Evolutionary conservation across 2,113 vertebrate species (phyloP).

Genomic region (Rousettus leschenaultii): DNA sequence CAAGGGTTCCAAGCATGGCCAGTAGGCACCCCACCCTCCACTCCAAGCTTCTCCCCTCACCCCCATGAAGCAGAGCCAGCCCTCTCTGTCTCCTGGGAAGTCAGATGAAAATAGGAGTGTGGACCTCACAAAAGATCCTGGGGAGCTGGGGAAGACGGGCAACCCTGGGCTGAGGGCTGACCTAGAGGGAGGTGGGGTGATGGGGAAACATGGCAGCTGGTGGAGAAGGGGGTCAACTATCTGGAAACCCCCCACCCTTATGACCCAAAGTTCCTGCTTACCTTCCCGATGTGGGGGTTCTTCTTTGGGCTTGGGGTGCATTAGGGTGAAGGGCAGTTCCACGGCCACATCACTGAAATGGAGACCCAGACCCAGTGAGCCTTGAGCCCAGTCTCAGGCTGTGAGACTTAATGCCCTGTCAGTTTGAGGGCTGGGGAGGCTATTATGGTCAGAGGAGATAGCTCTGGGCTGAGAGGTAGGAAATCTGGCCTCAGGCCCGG

Average conservation of each 20-base stretch:
- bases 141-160: not conserved
- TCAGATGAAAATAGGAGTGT: not conserved
- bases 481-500: not conserved
- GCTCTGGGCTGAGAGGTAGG: not conserved
- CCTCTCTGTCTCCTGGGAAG: not conserved
- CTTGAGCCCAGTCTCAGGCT: not conserved
- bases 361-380: slow-evolving; percentile 38
- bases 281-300: slow-evolving; percentile 88
- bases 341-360: slow-evolving; percentile 91
- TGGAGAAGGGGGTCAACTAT: not conserved
- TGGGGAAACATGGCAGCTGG: not conserved
- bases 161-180: not conserved
- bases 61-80: not conserved
- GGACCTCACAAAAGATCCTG: not conserved
- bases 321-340: slow-evolving; percentile 95
- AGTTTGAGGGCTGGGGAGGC: not conserved
- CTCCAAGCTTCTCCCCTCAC: not conserved
- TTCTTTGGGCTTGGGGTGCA: slow-evolving; percentile 95
- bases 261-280: slow-evolving; percentile 66
- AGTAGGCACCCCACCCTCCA: not conserved
- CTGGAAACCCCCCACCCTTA: not conserved
- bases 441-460: not conserved
- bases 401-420: not conserved
- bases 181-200: not conserved
- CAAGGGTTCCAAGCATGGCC: not conserved